A percentile compares a stretch with the other conserved stretches of the same genome.
These are phyloP conservation scores for Enteromius thamalakanensis DNA, from an alignment of 2,797 vertebrate species.

Conservation along the genomic window DNA sequence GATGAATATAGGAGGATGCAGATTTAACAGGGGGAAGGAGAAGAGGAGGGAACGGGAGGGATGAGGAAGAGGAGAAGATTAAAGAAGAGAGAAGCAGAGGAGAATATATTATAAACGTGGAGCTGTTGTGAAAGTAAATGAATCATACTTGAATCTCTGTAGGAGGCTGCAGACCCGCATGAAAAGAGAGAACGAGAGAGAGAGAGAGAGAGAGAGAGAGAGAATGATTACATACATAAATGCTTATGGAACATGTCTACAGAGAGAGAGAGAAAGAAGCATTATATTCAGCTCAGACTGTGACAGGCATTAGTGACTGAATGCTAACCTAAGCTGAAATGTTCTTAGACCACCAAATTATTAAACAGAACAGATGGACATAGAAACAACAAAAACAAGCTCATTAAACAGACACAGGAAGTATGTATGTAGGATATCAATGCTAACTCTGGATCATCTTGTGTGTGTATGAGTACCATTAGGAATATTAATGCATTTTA, in stretches of 20 bases:
- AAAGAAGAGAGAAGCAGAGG: constrained; percentile 78
- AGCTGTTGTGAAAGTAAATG: constrained; percentile 60
- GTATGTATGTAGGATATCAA: constrained; percentile 19
- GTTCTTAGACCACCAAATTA: constrained; percentile 21
- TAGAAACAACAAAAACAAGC: constrained; percentile 43
- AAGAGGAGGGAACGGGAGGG: neutral
- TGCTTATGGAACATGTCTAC: constrained; percentile 80
- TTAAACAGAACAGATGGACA: constrained; percentile 44
- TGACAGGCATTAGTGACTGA: constrained; percentile 28
- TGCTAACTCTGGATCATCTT: neutral
- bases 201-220: constrained; percentile 80
- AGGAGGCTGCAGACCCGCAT: constrained; percentile 97
- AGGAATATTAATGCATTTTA: neutral
- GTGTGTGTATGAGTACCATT: neutral
- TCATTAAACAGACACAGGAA: constrained; percentile 37
- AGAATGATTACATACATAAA: constrained; percentile 85
- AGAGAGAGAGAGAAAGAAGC: constrained; percentile 65
- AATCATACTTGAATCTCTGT: constrained; percentile 99
- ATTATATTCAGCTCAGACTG: constrained; percentile 27
- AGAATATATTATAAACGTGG: constrained; percentile 61
- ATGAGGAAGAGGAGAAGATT: constrained; percentile 28
- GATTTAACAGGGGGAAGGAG: constrained; percentile 62
- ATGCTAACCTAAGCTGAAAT: constrained; percentile 36
- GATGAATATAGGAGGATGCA: constrained; percentile 49
- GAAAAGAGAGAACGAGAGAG: constrained; percentile 81